These are phyloP conservation scores for Entomobrya multifasciata DNA, from an alignment of 2,888 invertebrate species.

Conservation along the genomic window DNA sequence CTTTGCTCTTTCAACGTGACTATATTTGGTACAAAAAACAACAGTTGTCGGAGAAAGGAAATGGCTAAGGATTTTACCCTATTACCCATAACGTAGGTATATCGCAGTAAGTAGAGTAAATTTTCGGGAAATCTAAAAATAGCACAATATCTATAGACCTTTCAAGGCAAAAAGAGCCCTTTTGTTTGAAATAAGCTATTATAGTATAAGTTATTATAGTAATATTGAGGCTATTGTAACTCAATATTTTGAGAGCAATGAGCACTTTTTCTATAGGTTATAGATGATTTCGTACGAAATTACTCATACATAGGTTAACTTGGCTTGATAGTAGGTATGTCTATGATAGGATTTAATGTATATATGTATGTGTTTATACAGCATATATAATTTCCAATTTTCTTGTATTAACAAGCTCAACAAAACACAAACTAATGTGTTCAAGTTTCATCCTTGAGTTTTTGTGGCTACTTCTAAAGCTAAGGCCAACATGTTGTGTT, in stretches of 20 bases:
- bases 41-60: constrained; percentile 14
- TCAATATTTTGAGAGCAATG: constrained; percentile 14
- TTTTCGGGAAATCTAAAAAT: constrained; percentile 40
- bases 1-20: neutral
- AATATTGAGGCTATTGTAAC: neutral
- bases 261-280: neutral
- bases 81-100: neutral
- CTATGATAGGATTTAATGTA: no score
- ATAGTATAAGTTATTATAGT: neutral
- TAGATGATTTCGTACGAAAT: neutral
- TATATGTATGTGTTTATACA: no score
- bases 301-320: neutral
- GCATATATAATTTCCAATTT: constrained; percentile 22
- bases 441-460: constrained; percentile 3
- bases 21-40: constrained; percentile 1
- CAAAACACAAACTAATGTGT: neutral
- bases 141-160: constrained; percentile 36
- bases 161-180: neutral
- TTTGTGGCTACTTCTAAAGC: constrained; percentile 7
- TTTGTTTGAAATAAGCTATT: neutral
- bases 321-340: neutral
- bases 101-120: constrained; percentile 9
- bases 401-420: neutral
- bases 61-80: constrained; percentile 34
- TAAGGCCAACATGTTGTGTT: neutral